Percentiles rank a stretch among this genome's conserved stretches.
phyloP scores from a whole-genome alignment of 92 coral and sea anemone genomes.

The Metridium senile region DNA sequence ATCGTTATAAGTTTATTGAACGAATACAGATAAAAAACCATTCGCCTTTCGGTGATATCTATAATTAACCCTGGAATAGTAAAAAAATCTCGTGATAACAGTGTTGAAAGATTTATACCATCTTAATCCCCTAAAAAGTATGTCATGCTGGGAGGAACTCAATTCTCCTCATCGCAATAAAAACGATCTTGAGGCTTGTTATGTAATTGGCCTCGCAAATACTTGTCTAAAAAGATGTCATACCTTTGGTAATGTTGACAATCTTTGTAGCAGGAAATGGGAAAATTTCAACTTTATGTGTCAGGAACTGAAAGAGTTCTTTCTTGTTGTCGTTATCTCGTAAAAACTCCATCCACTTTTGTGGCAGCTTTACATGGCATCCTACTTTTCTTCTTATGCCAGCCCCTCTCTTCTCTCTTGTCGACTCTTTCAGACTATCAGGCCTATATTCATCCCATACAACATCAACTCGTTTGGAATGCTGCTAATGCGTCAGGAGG shows the following conservation, averaged over 20 bases:
- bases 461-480: slow-evolving; percentile 56
- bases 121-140: no score
- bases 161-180: no score
- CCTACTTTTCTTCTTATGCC: slow-evolving; percentile 60
- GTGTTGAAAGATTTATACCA: no score
- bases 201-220: no score
- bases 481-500: slow-evolving; percentile 38
- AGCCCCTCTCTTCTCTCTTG: slow-evolving; percentile 60
- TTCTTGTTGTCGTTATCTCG: slow-evolving; percentile 30
- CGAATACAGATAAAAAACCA: no score
- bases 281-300: slow-evolving; percentile 7
- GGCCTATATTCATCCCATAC: slow-evolving; percentile 59
- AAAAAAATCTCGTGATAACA: no score
- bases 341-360: slow-evolving; percentile 26
- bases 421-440: slow-evolving; percentile 47
- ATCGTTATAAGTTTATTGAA: no score
- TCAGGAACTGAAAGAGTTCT: slow-evolving; percentile 20
- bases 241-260: slow-evolving; percentile 13
- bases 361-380: slow-evolving; percentile 30
- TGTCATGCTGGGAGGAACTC: no score
- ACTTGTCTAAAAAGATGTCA: background rate
- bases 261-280: slow-evolving; percentile 5
- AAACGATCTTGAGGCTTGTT: no score
- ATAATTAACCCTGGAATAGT: no score
- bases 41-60: no score